These are phyloP conservation scores for Teleogryllus occipitalis DNA, from an alignment of 1,140 invertebrate genomes.

Conservation along the genomic window DNA sequence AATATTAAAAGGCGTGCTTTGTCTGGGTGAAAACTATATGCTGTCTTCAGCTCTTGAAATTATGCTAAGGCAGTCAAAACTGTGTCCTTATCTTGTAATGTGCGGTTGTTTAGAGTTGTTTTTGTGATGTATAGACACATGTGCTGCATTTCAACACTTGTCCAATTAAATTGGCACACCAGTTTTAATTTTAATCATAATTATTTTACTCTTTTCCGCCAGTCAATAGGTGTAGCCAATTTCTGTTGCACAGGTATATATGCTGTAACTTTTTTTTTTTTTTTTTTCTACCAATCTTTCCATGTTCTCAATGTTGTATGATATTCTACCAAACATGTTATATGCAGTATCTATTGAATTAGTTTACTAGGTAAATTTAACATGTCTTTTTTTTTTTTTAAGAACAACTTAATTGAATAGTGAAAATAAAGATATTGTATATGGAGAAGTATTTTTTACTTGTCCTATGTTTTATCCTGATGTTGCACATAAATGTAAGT, in stretches of 20 bases:
- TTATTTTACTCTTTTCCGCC: background rate
- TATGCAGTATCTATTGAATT: constrained; percentile 16
- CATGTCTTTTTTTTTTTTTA: constrained; percentile 11
- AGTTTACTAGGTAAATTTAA: constrained; percentile 11
- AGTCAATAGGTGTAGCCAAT: background rate
- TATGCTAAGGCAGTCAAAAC: background rate
- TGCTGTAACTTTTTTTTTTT: background rate
- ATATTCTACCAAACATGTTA: background rate
- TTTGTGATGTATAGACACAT: background rate
- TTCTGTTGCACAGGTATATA: too few relatives aligned
- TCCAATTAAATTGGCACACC: background rate
- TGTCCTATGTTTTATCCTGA: background rate
- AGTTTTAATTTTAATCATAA: background rate
- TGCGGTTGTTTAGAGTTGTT: background rate
- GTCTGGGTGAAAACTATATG: background rate
- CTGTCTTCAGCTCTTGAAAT: background rate
- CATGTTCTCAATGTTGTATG: constrained; percentile 10
- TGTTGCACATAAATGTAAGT: background rate
- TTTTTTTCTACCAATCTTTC: constrained; percentile 14
- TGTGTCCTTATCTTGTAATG: background rate
- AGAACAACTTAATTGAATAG: background rate
- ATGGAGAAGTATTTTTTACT: constrained; percentile 9
- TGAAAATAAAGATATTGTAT: constrained; percentile 16
- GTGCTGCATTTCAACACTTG: background rate
- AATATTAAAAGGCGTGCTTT: background rate